A percentile compares a stretch with the other conserved stretches of the same genome.
phyloP scores from a whole-genome alignment of 2,888 invertebrate genomes.

The Onchidella celtica region DNA sequence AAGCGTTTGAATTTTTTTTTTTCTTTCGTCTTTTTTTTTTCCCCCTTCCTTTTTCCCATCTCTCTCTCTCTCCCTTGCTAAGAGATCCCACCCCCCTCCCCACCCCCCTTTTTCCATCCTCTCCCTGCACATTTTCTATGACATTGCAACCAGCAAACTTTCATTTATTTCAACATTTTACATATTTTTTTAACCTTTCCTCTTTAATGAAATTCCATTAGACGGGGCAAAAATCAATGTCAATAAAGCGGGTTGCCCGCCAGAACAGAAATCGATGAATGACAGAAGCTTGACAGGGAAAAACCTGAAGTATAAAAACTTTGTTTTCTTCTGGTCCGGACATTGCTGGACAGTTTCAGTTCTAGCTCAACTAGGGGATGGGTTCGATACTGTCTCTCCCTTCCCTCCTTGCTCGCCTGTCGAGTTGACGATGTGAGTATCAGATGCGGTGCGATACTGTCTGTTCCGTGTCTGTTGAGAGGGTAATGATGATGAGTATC shows the following conservation, averaged over 20 bases:
- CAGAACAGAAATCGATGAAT: constrained; percentile 27
- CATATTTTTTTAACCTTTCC: not conserved
- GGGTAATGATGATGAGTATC: too few relatives aligned
- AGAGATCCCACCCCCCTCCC: not conserved
- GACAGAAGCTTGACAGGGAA: constrained; percentile 10
- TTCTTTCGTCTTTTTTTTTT: not conserved
- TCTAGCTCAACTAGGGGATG: too few relatives aligned
- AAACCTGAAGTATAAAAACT: constrained; percentile 9
- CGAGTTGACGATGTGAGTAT: too few relatives aligned
- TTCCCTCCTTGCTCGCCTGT: too few relatives aligned
- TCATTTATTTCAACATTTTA: constrained; percentile 30
- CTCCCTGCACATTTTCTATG: not conserved
- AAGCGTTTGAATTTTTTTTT: too few relatives aligned
- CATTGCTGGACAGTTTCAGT: not conserved
- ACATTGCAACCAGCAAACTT: constrained; percentile 20
- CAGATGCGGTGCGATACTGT: too few relatives aligned
- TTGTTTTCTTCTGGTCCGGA: constrained; percentile 17
- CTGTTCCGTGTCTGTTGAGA: too few relatives aligned
- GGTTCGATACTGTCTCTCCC: too few relatives aligned
- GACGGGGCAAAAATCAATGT: constrained; percentile 46
- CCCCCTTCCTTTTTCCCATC: too few relatives aligned
- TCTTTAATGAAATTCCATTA: constrained; percentile 49
- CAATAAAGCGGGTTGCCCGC: constrained; percentile 41
- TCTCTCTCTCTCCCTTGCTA: not conserved
- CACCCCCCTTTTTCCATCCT: constrained; percentile 13